A percentile compares a stretch with the other conserved stretches of the same genome.
Evolutionary conservation across 2,888 invertebrate genomes (phyloP).

Genomic region (Microctonus hyperodae): DNA sequence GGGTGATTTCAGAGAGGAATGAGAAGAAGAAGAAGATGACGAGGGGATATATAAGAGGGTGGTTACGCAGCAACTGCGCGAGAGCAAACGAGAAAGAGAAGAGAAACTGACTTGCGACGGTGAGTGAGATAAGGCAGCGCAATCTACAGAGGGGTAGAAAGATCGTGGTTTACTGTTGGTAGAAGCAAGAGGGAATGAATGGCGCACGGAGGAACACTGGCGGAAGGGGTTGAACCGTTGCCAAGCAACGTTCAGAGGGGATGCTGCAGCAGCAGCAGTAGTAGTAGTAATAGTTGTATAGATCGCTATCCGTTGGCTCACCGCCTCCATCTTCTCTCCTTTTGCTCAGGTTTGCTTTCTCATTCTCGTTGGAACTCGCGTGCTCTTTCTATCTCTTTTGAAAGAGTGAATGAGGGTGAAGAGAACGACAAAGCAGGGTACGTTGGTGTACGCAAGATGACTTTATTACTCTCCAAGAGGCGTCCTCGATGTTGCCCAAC

Average conservation of each 20-base stretch:
- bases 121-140: constrained; percentile 50
- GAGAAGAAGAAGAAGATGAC: constrained; percentile 12
- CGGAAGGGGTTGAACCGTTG: constrained; percentile 56
- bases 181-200: too few relatives aligned
- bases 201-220: constrained; percentile 29
- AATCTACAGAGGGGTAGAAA: constrained; percentile 39
- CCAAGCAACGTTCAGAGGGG: constrained; percentile 55
- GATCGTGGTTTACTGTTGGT: background rate
- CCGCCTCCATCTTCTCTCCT: constrained; percentile 39
- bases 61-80: constrained; percentile 12
- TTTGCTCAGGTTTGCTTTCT: too few relatives aligned
- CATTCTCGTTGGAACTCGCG: constrained; percentile 35
- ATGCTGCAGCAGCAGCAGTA: constrained; percentile 29
- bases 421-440: constrained; percentile 35
- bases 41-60: constrained; percentile 11
- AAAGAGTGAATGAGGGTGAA: constrained; percentile 18
- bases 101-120: constrained; percentile 23
- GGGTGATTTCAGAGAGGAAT: constrained; percentile 20
- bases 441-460: constrained; percentile 58
- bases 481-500: constrained; percentile 35
- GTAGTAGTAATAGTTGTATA: constrained; percentile 47
- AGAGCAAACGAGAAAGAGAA: constrained; percentile 26
- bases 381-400: constrained; percentile 31
- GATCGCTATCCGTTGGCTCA: constrained; percentile 52
- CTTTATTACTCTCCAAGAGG: constrained; percentile 60